Percentiles rank a stretch among this genome's conserved stretches.
Conservation (phyloP, 2,888 invertebrate species). For the Andrena bucephala region DNA sequence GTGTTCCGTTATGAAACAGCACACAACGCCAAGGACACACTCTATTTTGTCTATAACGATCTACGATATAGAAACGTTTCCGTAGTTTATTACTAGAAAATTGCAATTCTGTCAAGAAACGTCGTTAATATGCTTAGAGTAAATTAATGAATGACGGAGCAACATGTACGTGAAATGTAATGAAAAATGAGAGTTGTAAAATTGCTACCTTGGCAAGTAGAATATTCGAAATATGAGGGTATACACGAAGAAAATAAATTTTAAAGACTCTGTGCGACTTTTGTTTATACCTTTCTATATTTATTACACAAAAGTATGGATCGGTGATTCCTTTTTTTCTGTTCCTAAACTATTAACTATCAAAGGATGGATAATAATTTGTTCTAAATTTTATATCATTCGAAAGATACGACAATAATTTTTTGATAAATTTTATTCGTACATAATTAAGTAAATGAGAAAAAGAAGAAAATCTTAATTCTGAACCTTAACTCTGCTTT, state of each 20-base stretch:
- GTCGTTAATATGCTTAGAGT: conserved; percentile 8
- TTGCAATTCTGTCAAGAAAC: conserved; percentile 28
- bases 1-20: conserved; percentile 28
- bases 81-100: conserved; percentile 51
- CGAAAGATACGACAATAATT: no score
- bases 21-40: conserved; percentile 53
- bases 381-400: no score
- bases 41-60: conserved; percentile 60
- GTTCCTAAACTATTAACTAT: no score
- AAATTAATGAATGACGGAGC: conserved; percentile 18
- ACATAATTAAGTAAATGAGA: no score
- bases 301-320: neutral
- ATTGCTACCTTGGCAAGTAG: conserved; percentile 33
- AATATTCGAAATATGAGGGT: conserved; percentile 31
- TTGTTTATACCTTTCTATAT: conserved; percentile 31
- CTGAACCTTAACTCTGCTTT: neutral
- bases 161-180: conserved; percentile 14
- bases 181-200: conserved; percentile 36
- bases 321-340: no score
- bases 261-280: conserved; percentile 26
- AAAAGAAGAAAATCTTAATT: neutral
- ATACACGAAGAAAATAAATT: conserved; percentile 43
- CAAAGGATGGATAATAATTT: no score
- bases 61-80: conserved; percentile 35
- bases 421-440: no score